Percentiles rank a stretch among this genome's conserved stretches.
Conservation (phyloP, 2,113 vertebrate genomes). For the Micromys minutus region DNA sequence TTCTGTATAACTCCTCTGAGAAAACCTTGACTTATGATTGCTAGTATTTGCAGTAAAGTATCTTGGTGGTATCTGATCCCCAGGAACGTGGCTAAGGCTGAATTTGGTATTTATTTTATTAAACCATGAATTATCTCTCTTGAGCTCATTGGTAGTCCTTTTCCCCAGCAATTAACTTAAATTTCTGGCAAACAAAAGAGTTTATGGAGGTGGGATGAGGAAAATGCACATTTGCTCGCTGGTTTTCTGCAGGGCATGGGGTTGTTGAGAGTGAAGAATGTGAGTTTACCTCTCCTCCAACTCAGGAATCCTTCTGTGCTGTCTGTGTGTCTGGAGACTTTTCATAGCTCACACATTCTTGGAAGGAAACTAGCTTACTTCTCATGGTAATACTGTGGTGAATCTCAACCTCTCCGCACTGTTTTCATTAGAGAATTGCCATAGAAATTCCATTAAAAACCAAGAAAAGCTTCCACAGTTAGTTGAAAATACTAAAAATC, state of each 20-base stretch:
- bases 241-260: not conserved
- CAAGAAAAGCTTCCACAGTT: not conserved
- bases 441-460: not conserved
- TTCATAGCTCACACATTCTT: slow-evolving; percentile 34
- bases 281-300: not conserved
- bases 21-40: not conserved
- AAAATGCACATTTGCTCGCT: not conserved
- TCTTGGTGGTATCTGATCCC: not conserved
- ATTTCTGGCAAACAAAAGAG: slow-evolving; percentile 25
- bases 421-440: not conserved
- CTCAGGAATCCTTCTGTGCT: not conserved
- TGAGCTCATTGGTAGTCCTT: not conserved
- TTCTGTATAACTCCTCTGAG: not conserved
- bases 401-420: not conserved
- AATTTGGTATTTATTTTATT: slow-evolving; percentile 49
- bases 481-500: not conserved
- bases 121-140: slow-evolving; percentile 36
- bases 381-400: not conserved
- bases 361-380: not conserved
- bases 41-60: not conserved
- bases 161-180: slow-evolving; percentile 19
- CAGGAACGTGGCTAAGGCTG: not conserved
- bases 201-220: slow-evolving; percentile 16
- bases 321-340: slow-evolving; percentile 10
- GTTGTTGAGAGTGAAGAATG: not conserved